Evolutionary conservation across 2,797 vertebrate species (phyloP), one percentile per base, ranked within the genome.

Genomic region (Salmo trutta): DNA sequence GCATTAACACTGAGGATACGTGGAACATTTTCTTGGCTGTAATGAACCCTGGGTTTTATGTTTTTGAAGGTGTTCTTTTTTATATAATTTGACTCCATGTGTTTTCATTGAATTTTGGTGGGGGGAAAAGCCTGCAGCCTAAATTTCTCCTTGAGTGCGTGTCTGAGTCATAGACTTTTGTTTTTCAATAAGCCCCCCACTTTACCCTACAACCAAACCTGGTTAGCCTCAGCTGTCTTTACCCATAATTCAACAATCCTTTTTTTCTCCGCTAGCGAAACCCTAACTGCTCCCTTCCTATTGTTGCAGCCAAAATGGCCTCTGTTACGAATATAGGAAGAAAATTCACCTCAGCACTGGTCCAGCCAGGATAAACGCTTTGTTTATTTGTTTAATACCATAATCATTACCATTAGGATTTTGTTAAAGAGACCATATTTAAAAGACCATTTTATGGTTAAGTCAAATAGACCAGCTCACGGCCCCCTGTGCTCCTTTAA

Each of bases 211-310:
- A 92, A 91, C 90, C 91, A 89, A 93, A 91, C 88, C 92, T 94
- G 92, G 91, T 92, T 93, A 93, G 92, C 91, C 91, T 94, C 92
- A 92, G 90, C 89, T 90, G 92, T 91, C 91, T 91, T 89, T 92
- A 90, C 90, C 92, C 91, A 92, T 92, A 93, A 93, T 93, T 94
- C 91, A 92, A 89, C 90, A 88, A 89, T 87, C 86, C 79, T 82
- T 75, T n/a, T 24, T 56, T 19, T 66, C 76, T 75, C 75, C 68
- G 78, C 76, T 15, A 91, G 86, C 89, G 91, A 91, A 93, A 92
- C 89, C 87, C 86, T 82, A 90, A 91, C 91, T 91, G 88, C 86
- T 89, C 80, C 87, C 82, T 90, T 92, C 86, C 89, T 93, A 88
- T 92, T 84, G 88, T 87, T 84, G 84, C 86, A 88, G 86, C 86